phyloP scores from a whole-genome alignment of 2,113 vertebrate species.

The Machaerirhynchus nigripectus region DNA sequence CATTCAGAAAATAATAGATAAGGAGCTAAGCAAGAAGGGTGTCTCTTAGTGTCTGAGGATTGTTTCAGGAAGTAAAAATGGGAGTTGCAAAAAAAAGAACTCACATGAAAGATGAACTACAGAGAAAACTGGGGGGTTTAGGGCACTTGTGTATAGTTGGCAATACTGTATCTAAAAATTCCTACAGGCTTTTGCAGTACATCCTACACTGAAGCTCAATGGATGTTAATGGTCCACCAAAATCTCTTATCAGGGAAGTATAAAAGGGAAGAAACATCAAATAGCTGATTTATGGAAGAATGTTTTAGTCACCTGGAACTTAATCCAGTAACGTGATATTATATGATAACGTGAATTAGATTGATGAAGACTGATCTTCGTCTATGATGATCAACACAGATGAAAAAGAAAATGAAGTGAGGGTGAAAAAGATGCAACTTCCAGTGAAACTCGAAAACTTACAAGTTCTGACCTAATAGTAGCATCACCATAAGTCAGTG shows the following conservation, averaged over 20 bases:
- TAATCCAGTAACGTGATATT: too few relatives aligned
- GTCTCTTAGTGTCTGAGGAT: background rate
- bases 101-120: background rate
- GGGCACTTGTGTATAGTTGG: background rate
- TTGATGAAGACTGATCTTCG: background rate
- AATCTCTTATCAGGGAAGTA: background rate
- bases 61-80: background rate
- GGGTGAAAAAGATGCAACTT: background rate
- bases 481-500: fast-evolving
- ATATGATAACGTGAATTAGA: background rate
- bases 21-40: background rate
- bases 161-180: background rate
- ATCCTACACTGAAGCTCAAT: background rate
- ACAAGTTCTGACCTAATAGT: background rate
- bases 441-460: background rate
- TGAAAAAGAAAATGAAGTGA: background rate
- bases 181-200: background rate
- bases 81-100: background rate
- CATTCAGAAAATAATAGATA: background rate
- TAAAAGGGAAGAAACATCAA: background rate
- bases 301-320: background rate
- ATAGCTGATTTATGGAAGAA: background rate
- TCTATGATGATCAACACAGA: background rate
- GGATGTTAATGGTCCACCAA: background rate
- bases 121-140: background rate